These are phyloP conservation scores for Anomalospiza imberbis DNA, from an alignment of 2,797 vertebrate genomes.

Conservation along the genomic window DNA sequence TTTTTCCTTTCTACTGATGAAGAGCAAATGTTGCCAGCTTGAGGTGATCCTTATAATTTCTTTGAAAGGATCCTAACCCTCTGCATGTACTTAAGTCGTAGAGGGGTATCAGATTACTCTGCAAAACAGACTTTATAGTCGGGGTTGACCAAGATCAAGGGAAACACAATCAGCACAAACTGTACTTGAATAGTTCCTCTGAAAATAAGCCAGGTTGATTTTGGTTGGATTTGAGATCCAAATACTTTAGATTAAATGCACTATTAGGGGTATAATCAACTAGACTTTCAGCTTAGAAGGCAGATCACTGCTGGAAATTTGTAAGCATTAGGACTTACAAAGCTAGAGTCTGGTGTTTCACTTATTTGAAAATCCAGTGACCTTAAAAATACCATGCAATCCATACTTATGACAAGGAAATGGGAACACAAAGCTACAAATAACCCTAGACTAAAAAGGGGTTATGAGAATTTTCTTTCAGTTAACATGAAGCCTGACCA, in stretches of 20 bases:
- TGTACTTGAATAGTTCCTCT: neutral
- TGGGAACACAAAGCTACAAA: neutral
- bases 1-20: neutral
- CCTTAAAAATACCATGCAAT: slow-evolving; percentile 14
- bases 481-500: neutral
- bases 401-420: neutral
- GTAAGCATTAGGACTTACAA: neutral
- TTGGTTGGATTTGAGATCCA: neutral
- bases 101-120: neutral
- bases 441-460: neutral
- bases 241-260: neutral
- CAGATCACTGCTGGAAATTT: neutral
- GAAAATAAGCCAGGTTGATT: neutral
- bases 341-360: neutral
- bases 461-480: slow-evolving; percentile 8
- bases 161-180: neutral
- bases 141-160: neutral
- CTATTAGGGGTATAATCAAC: neutral
- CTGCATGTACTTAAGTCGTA: neutral
- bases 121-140: neutral
- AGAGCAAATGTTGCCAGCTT: neutral
- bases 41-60: neutral
- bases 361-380: neutral
- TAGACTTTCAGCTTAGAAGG: neutral
- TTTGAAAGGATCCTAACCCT: neutral